Conservation (phyloP, 23 tunicate genomes). For the Oikopleura dioica region DNA sequence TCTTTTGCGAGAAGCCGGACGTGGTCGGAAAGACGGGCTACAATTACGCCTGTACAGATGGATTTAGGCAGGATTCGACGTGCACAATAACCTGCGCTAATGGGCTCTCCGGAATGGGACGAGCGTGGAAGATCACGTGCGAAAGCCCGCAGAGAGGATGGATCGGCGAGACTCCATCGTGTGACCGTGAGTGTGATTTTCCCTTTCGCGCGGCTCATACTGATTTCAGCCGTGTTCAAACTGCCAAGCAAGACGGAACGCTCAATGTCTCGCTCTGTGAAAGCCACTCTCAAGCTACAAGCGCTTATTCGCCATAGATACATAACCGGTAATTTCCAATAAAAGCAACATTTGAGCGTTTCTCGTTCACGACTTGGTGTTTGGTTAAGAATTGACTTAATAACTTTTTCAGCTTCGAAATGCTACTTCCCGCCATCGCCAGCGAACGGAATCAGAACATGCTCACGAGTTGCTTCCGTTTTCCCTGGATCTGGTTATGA, state of each 20-base stretch:
- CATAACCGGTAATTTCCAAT: too few relatives aligned
- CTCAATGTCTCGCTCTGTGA: too few relatives aligned
- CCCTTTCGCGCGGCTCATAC: too few relatives aligned
- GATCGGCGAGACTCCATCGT: background rate
- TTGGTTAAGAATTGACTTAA: background rate
- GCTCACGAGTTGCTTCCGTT: background rate
- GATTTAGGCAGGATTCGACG: background rate
- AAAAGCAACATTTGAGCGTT: too few relatives aligned
- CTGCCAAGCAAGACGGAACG: too few relatives aligned
- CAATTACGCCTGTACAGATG: conserved; percentile 12
- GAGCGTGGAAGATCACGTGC: background rate
- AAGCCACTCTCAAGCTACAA: too few relatives aligned
- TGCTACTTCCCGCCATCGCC: background rate
- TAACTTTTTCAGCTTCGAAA: background rate
- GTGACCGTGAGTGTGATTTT: conserved; percentile 10
- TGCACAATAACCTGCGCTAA: background rate
- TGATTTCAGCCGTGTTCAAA: too few relatives aligned
- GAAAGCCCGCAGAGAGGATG: background rate
- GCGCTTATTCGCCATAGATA: too few relatives aligned
- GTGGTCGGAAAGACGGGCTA: too few relatives aligned
- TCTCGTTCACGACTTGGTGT: too few relatives aligned
- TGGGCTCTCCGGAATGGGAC: background rate
- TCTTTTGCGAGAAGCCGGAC: too few relatives aligned
- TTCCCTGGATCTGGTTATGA: background rate
- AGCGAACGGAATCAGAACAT: background rate